Percentiles rank a stretch among this genome's conserved stretches.
phyloP scores from a whole-genome alignment of 2,888 invertebrate genomes.

The Temnothorax ravouxi region DNA sequence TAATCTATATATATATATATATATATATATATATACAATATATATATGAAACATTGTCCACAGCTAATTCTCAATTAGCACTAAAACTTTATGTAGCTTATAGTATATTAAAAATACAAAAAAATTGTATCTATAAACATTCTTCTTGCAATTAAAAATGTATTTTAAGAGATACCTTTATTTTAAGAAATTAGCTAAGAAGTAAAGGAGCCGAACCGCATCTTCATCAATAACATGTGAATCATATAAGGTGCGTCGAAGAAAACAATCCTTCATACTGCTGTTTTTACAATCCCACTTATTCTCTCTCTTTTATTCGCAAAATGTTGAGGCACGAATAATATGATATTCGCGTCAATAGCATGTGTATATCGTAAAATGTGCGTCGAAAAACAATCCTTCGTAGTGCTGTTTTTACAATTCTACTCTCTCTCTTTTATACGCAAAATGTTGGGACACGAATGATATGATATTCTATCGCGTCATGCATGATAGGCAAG shows the following conservation, averaged over 20 bases:
- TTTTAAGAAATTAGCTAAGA: background rate
- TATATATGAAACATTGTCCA: background rate
- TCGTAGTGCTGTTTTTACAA: background rate
- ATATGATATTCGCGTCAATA: conserved; percentile 25
- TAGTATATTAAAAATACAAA: background rate
- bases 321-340: background rate
- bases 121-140: background rate
- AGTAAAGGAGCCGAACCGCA: background rate
- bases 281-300: background rate
- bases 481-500: conserved; percentile 44
- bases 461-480: conserved; percentile 17
- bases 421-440: background rate
- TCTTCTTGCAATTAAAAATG: background rate
- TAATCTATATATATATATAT: no score
- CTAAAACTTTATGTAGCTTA: background rate
- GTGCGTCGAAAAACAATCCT: background rate
- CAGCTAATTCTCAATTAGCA: background rate
- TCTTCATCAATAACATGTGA: background rate
- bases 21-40: no score
- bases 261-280: background rate
- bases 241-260: background rate
- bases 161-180: background rate
- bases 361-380: background rate
- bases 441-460: background rate
- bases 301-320: background rate